Percentiles rank a stretch among this genome's conserved stretches.
phyloP scores from a whole-genome alignment of 2,797 vertebrate genomes.

The Poecilia gillii region DNA sequence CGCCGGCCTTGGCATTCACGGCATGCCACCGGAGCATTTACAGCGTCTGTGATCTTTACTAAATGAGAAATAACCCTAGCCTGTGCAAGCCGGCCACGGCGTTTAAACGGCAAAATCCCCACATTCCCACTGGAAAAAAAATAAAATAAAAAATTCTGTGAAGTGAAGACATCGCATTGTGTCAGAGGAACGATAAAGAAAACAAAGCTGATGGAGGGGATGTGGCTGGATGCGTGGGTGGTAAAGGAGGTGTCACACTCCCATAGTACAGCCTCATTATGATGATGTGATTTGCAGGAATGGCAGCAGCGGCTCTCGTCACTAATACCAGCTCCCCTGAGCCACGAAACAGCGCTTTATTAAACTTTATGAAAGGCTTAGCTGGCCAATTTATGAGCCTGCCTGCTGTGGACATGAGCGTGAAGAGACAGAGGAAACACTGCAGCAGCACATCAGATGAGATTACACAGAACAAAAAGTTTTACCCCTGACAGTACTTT shows the following conservation, averaged over 20 bases:
- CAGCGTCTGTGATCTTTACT: conserved; percentile 92
- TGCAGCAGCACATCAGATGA: conserved; percentile 67
- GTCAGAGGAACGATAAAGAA: conserved; percentile 77
- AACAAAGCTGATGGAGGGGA: conserved; percentile 65
- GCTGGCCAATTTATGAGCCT: conserved; percentile 79
- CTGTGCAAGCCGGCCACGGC: conserved; percentile 80
- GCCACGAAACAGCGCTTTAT: conserved; percentile 88
- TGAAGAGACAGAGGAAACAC: conserved; percentile 68
- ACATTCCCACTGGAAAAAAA: conserved; percentile 84
- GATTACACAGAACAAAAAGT: conserved; percentile 72
- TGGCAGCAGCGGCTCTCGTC: conserved; percentile 87
- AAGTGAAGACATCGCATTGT: conserved; percentile 75
- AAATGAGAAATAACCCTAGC: conserved; percentile 96
- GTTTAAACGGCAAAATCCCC: conserved; percentile 88
- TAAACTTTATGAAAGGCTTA: conserved; percentile 99
- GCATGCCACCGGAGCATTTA: conserved; percentile 95
- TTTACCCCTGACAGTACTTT: conserved; percentile 70
- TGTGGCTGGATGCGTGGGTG: conserved; percentile 52
- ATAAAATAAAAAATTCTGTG: conserved; percentile 81
- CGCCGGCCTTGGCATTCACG: conserved; percentile 90
- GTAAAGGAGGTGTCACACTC: conserved; percentile 67
- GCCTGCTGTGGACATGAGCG: conserved; percentile 75
- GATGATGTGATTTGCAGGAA: conserved; percentile 97
- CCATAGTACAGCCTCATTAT: conserved; percentile 98
- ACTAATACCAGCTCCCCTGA: conserved; percentile 82